A percentile compares a stretch with the other conserved stretches of the same genome.
phyloP scores from a whole-genome alignment of 2,797 vertebrate species.

The Mormyrops boulengeri region DNA sequence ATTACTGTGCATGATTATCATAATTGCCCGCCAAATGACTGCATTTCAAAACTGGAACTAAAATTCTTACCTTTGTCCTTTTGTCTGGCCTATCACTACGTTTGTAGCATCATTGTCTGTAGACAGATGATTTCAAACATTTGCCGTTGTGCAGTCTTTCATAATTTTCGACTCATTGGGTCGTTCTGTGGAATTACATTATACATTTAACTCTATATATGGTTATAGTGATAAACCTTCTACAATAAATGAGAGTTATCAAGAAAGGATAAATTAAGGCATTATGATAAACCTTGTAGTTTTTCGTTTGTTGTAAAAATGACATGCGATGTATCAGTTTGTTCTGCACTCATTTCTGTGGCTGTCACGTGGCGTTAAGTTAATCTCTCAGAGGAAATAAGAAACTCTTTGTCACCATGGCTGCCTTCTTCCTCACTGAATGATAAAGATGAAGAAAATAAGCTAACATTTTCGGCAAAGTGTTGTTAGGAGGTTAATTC shows the following conservation, averaged over 20 bases:
- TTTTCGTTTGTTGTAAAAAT: neutral
- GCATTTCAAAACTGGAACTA: neutral
- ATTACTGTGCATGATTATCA: neutral
- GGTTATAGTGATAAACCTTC: neutral
- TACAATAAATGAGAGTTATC: neutral
- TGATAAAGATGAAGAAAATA: neutral
- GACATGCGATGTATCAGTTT: neutral
- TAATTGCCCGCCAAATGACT: neutral
- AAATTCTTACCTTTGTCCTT: neutral
- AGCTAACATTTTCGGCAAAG: neutral
- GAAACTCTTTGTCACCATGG: neutral
- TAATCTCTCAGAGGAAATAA: neutral
- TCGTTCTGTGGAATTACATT: neutral
- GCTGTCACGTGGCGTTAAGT: neutral
- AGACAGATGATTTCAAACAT: neutral
- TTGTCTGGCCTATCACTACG: neutral
- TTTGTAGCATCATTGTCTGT: neutral
- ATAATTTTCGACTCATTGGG: neutral
- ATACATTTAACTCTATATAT: neutral
- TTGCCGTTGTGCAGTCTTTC: neutral
- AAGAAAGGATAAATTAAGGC: neutral
- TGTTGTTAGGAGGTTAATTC: neutral
- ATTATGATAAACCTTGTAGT: neutral
- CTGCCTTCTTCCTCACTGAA: neutral
- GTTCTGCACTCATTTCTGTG: neutral